A percentile compares a stretch with the other conserved stretches of the same genome.
phyloP scores from a whole-genome alignment of 2,797 vertebrate genomes.

The Sarcoramphus papa region DNA sequence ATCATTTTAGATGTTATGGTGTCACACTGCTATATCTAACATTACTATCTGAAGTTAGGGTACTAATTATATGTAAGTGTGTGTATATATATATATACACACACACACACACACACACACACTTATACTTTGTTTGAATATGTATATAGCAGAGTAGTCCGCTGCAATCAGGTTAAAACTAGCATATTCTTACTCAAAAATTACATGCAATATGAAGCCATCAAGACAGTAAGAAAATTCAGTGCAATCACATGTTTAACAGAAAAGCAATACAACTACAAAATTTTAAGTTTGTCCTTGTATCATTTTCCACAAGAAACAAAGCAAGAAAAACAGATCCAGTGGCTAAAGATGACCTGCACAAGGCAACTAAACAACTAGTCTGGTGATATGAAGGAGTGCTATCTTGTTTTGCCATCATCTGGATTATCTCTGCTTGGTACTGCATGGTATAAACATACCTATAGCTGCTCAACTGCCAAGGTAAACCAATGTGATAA shows the following conservation, averaged over 20 bases:
- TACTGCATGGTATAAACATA: background rate
- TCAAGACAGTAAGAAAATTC: background rate
- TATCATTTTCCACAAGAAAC: background rate
- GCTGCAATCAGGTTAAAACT: background rate
- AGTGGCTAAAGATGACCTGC: background rate
- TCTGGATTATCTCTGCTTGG: background rate
- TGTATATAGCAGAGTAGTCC: background rate
- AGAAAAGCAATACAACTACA: background rate
- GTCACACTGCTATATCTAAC: background rate
- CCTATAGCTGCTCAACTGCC: background rate
- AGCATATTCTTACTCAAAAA: background rate
- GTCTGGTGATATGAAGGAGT: background rate
- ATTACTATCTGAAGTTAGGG: background rate
- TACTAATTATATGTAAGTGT: background rate
- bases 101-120: no score
- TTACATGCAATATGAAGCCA: background rate
- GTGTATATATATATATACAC: no score
- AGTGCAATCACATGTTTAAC: background rate
- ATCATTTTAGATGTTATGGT: background rate
- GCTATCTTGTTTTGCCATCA: background rate
- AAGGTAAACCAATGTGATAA: background rate
- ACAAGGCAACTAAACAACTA: background rate
- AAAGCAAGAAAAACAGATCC: background rate
- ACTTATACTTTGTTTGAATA: background rate
- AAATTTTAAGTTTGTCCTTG: background rate